Conservation (phyloP, 2,113 vertebrate species). For the Pseudonaja textilis region DNA sequence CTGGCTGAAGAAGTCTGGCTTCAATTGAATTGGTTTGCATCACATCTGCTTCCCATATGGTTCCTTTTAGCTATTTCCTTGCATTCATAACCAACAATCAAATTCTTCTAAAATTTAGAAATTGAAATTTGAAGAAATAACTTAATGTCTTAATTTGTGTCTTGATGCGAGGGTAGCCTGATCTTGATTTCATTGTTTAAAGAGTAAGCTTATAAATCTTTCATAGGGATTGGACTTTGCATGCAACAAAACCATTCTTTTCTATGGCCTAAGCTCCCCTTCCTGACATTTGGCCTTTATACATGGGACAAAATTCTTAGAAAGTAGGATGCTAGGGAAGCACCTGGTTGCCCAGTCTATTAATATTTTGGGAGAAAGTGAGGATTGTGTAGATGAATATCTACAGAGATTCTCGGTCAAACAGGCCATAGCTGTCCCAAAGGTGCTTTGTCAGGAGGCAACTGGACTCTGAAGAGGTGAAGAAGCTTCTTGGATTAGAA, state of each 20-base stretch:
- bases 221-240: not conserved
- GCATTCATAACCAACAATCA: not conserved
- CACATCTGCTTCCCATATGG: not conserved
- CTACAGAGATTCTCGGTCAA: too few species aligned
- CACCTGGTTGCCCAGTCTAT: not conserved
- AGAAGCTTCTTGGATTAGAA: too few species aligned
- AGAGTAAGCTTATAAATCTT: not conserved
- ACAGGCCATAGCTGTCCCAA: too few species aligned
- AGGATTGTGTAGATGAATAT: not conserved
- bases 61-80: not conserved
- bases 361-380: not conserved
- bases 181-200: not conserved
- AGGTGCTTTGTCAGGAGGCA: too few species aligned
- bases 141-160: not conserved
- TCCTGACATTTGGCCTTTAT: not conserved
- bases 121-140: not conserved
- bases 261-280: not conserved
- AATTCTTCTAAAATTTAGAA: constrained; percentile 9
- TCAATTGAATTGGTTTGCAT: not conserved
- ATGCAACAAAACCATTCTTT: not conserved
- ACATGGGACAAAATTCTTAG: not conserved
- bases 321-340: not conserved
- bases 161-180: not conserved
- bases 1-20: not conserved
- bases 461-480: too few species aligned